Evolutionary conservation across 2,888 invertebrate genomes (phyloP).

Genomic region (Frankliniella fusca): DNA sequence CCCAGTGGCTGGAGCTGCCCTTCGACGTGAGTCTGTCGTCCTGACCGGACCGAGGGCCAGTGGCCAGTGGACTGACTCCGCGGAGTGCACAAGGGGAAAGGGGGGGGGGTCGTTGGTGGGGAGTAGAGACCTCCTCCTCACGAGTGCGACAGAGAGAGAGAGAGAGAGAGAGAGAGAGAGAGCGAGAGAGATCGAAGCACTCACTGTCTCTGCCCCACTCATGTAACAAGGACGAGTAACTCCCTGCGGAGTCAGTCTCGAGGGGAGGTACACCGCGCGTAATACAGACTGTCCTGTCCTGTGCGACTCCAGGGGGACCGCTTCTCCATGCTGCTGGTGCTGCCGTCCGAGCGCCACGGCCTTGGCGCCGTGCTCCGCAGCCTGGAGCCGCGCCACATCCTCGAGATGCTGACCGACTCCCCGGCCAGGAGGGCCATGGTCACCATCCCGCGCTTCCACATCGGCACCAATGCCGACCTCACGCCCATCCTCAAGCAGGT

Average conservation of each 20-base stretch:
- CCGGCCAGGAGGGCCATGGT: constrained; percentile 45
- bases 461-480: constrained; percentile 49
- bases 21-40: constrained; percentile 36
- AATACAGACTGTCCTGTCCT: background rate
- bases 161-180: too few relatives aligned
- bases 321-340: constrained; percentile 51
- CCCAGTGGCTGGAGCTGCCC: constrained; percentile 38
- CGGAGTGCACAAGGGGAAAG: too few relatives aligned
- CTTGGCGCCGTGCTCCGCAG: constrained; percentile 44
- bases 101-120: too few relatives aligned
- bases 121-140: too few relatives aligned
- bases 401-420: constrained; percentile 38
- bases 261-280: too few relatives aligned
- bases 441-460: constrained; percentile 50
- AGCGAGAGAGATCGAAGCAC: too few relatives aligned
- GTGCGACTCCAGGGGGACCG: constrained; percentile 48
- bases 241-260: too few relatives aligned
- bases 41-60: too few relatives aligned
- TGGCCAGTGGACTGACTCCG: too few relatives aligned
- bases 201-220: too few relatives aligned
- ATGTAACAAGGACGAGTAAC: too few relatives aligned
- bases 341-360: constrained; percentile 47
- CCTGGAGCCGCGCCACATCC: constrained; percentile 45
- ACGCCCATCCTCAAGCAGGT: constrained; percentile 47
- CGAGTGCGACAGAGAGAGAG: too few relatives aligned